A percentile compares a stretch with the other conserved stretches of the same genome.
These are phyloP conservation scores for Thaumetopoea pityocampa DNA, from an alignment of 1,140 invertebrate genomes.

Conservation along the genomic window DNA sequence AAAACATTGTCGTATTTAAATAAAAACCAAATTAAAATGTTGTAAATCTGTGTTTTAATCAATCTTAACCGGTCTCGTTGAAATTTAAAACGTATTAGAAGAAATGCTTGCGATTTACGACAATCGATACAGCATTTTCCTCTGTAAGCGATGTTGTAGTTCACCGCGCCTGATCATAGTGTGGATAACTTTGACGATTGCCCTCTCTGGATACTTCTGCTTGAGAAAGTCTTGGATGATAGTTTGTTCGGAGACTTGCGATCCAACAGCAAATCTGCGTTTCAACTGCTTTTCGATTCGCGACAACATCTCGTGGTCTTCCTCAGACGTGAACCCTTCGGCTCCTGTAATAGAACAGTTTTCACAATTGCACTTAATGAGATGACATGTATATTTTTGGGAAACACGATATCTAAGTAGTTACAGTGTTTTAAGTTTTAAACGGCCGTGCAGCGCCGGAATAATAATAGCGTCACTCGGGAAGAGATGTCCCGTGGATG, in stretches of 20 bases:
- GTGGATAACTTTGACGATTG: slow-evolving; percentile 93
- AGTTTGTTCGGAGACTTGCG: slow-evolving; percentile 95
- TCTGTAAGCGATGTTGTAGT: slow-evolving; percentile 95
- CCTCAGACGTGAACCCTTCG: slow-evolving; percentile 97
- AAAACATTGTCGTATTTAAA: too few species aligned
- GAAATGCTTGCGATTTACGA: slow-evolving; percentile 69
- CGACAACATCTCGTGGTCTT: slow-evolving; percentile 93
- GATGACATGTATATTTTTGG: too few species aligned
- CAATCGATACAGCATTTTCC: slow-evolving; percentile 97
- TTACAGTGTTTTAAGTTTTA: too few species aligned
- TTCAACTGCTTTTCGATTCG: slow-evolving; percentile 97
- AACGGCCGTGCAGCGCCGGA: too few species aligned
- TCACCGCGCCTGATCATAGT: slow-evolving; percentile 96
- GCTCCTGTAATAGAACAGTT: slow-evolving; percentile 81
- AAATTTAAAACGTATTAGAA: slow-evolving; percentile 17
- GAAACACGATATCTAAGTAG: too few species aligned
- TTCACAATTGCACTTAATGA: too few species aligned
- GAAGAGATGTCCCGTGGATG: too few species aligned
- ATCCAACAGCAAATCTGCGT: slow-evolving; percentile 95
- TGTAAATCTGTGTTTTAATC: slow-evolving; percentile 12
- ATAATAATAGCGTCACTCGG: too few species aligned
- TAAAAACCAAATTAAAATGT: too few species aligned
- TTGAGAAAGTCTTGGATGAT: slow-evolving; percentile 96
- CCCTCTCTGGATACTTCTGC: slow-evolving; percentile 94
- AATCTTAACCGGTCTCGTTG: too few species aligned